These are phyloP conservation scores for Notospermus geniculatus DNA, from an alignment of 1,140 invertebrate species.

Conservation along the genomic window DNA sequence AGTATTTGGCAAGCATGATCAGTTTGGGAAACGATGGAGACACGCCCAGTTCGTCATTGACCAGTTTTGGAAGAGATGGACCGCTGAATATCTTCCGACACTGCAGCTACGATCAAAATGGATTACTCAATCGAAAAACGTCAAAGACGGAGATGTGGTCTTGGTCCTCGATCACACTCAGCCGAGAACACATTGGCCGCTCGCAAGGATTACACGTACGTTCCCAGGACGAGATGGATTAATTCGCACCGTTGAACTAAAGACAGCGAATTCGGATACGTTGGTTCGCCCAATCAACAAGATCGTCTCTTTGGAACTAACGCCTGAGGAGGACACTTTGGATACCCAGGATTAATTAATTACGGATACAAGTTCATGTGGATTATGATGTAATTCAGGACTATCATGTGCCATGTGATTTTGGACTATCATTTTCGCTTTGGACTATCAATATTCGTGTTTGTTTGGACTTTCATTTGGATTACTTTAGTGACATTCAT, in stretches of 20 bases:
- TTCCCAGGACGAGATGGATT: background rate
- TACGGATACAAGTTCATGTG: too few relatives aligned
- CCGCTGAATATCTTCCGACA: slow-evolving; percentile 24
- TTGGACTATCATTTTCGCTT: too few relatives aligned
- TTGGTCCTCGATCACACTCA: slow-evolving; percentile 22
- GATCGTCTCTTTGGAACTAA: too few relatives aligned
- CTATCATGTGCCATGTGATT: too few relatives aligned
- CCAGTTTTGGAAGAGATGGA: slow-evolving; percentile 12
- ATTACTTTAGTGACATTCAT: too few relatives aligned
- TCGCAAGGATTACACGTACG: background rate
- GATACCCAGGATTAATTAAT: too few relatives aligned
- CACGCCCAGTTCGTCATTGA: slow-evolving; percentile 3
- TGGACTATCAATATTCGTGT: too few relatives aligned
- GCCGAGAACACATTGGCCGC: slow-evolving; percentile 16
- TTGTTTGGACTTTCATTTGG: too few relatives aligned
- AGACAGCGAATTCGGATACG: background rate
- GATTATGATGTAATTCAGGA: too few relatives aligned
- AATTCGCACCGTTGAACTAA: slow-evolving; percentile 2
- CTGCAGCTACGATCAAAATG: slow-evolving; percentile 28
- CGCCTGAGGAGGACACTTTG: too few relatives aligned
- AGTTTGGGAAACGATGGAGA: slow-evolving; percentile 2
- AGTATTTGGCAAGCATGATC: background rate
- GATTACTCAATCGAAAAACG: slow-evolving; percentile 14
- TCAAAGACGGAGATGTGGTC: slow-evolving; percentile 26
- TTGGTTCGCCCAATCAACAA: too few relatives aligned